phyloP scores from a whole-genome alignment of 1,140 invertebrate species.

The Daktulosphaira vitifoliae region DNA sequence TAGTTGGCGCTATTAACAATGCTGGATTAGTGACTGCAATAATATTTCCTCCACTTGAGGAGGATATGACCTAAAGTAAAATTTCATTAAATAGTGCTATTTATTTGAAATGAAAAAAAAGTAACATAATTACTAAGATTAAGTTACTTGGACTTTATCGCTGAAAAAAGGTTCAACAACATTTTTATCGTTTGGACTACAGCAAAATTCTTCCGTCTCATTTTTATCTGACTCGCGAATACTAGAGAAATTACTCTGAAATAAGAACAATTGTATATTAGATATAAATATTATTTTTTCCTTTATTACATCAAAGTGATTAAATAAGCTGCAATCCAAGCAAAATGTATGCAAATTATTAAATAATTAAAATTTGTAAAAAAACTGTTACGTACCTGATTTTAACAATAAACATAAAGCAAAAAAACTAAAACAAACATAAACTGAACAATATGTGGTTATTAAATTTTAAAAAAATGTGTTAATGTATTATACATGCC shows the following conservation, averaged over 20 bases:
- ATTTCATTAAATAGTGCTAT: no score
- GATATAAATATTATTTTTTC: no score
- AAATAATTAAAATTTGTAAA: slow-evolving; percentile 1
- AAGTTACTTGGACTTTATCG: slow-evolving; percentile 18
- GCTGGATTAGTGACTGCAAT: slow-evolving; percentile 81
- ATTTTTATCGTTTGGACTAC: neutral
- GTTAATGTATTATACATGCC: no score
- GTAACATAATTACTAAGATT: no score
- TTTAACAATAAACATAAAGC: slow-evolving; percentile 18
- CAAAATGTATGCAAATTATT: neutral
- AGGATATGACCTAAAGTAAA: slow-evolving; percentile 61
- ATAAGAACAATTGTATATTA: neutral
- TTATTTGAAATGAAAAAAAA: no score
- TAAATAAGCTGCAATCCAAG: slow-evolving; percentile 20
- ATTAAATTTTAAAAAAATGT: no score
- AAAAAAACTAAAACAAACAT: slow-evolving; percentile 30
- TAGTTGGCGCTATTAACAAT: slow-evolving; percentile 49
- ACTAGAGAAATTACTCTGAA: slow-evolving; percentile 14
- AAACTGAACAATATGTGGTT: slow-evolving; percentile 16
- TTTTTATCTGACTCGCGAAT: neutral
- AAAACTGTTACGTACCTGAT: slow-evolving; percentile 16
- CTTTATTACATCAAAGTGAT: neutral
- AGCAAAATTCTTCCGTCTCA: neutral
- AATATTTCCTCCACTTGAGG: slow-evolving; percentile 72
- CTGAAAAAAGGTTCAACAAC: slow-evolving; percentile 1